Evolutionary conservation across 2,888 invertebrate genomes (phyloP).

Genomic region (Parascotia fuliginaria): DNA sequence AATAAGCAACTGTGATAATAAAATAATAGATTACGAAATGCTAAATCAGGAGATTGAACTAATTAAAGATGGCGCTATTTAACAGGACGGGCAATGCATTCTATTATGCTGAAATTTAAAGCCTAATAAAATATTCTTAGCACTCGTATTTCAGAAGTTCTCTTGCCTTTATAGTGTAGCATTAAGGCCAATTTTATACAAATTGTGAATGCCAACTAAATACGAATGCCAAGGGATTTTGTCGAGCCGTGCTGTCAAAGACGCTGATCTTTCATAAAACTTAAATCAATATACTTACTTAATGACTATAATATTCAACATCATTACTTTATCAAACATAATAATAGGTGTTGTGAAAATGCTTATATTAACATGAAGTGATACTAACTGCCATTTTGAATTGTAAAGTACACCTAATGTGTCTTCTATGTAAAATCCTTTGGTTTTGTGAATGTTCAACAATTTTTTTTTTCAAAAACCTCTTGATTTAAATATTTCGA

Average conservation of each 20-base stretch:
- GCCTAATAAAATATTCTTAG: too few relatives aligned
- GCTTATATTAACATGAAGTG: slow-evolving; percentile 63
- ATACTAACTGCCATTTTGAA: slow-evolving; percentile 78
- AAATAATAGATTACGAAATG: slow-evolving; percentile 59
- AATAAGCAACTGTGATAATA: slow-evolving; percentile 80
- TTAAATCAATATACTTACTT: too few relatives aligned
- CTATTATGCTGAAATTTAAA: background rate
- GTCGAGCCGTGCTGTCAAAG: too few relatives aligned
- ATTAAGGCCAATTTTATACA: too few relatives aligned
- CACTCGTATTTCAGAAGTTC: too few relatives aligned
- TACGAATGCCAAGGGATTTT: too few relatives aligned
- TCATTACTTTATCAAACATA: slow-evolving; percentile 21
- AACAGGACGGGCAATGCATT: background rate
- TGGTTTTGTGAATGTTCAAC: slow-evolving; percentile 11
- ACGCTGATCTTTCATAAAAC: too few relatives aligned
- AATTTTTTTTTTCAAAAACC: slow-evolving; percentile 15
- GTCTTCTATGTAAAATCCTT: slow-evolving; percentile 37
- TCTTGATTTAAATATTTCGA: slow-evolving; percentile 17
- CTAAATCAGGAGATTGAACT: slow-evolving; percentile 36
- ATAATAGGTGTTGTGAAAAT: slow-evolving; percentile 45
- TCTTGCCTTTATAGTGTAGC: too few relatives aligned
- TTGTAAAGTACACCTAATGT: slow-evolving; percentile 35
- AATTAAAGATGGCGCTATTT: slow-evolving; percentile 20
- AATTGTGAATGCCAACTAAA: too few relatives aligned
- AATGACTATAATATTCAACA: too few relatives aligned